phyloP scores from a whole-genome alignment of 2,888 invertebrate genomes.

The Kryphioiulus occultus region DNA sequence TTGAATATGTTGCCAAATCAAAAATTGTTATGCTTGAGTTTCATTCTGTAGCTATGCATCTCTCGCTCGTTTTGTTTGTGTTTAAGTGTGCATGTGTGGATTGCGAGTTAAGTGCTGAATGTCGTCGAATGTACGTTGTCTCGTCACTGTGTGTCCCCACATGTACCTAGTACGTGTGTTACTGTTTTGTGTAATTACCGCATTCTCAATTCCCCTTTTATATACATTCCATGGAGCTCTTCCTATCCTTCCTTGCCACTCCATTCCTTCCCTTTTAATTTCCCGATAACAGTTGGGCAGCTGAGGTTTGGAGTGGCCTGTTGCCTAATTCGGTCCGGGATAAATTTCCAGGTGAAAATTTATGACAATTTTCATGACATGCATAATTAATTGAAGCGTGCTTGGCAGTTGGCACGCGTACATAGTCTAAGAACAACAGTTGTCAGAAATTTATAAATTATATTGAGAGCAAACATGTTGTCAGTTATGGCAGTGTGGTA shows the following conservation, averaged over 20 bases:
- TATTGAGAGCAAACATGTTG: neutral
- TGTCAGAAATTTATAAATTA: neutral
- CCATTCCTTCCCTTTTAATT: neutral
- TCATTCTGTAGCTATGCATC: neutral
- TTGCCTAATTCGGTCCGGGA: neutral
- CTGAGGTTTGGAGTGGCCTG: neutral
- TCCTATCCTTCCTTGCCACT: neutral
- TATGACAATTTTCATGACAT: neutral
- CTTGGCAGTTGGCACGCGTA: neutral
- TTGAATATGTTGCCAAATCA: conserved; percentile 41
- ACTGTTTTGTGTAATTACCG: neutral
- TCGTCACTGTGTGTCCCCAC: neutral
- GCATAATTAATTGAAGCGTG: neutral
- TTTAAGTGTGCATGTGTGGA: neutral
- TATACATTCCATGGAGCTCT: neutral
- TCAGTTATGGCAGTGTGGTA: neutral
- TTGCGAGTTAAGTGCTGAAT: neutral
- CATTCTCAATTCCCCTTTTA: neutral
- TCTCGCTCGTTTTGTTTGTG: neutral
- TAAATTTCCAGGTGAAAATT: neutral
- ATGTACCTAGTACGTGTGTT: neutral
- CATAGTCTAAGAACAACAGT: neutral
- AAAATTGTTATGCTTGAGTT: conserved; percentile 12
- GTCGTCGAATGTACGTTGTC: neutral
- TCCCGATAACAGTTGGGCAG: neutral